Conservation (phyloP, 2,113 vertebrate species). For the Tautogolabrus adspersus region DNA sequence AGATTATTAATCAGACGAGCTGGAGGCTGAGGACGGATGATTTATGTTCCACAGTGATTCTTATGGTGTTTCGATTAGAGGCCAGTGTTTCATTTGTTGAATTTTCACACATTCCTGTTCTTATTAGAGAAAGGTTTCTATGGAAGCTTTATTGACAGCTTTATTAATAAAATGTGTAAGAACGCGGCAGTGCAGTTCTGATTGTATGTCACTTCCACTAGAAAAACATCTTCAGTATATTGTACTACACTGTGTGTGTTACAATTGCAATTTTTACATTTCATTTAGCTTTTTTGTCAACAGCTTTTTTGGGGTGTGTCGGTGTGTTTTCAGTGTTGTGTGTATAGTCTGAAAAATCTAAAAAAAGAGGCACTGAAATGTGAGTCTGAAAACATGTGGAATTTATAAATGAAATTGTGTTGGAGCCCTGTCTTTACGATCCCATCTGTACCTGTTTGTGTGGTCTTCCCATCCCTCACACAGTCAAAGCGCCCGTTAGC, state of each 20-base stretch:
- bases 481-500: conserved; percentile 38
- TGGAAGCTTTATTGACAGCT: conserved; percentile 52
- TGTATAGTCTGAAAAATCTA: neutral
- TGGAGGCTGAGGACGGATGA: neutral
- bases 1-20: conserved; percentile 12
- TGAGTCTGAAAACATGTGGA: neutral
- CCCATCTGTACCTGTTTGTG: conserved; percentile 53
- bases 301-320: too few relatives aligned
- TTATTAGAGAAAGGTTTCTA: conserved; percentile 58
- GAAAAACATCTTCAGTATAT: too few relatives aligned
- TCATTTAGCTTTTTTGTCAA: too few relatives aligned
- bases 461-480: conserved; percentile 51
- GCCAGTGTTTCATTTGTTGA: conserved; percentile 34
- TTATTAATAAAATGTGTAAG: conserved; percentile 40
- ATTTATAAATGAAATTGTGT: neutral
- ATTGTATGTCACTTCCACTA: too few relatives aligned
- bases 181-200: conserved; percentile 23
- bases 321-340: too few relatives aligned
- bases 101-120: conserved; percentile 60
- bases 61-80: conserved; percentile 40
- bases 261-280: too few relatives aligned
- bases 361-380: neutral
- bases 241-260: too few relatives aligned
- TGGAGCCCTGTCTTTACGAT: neutral
- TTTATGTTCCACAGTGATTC: conserved; percentile 3